Evolutionary conservation across 1,140 invertebrate species (phyloP).

Genomic region (Meloidogyne floridensis): DNA sequence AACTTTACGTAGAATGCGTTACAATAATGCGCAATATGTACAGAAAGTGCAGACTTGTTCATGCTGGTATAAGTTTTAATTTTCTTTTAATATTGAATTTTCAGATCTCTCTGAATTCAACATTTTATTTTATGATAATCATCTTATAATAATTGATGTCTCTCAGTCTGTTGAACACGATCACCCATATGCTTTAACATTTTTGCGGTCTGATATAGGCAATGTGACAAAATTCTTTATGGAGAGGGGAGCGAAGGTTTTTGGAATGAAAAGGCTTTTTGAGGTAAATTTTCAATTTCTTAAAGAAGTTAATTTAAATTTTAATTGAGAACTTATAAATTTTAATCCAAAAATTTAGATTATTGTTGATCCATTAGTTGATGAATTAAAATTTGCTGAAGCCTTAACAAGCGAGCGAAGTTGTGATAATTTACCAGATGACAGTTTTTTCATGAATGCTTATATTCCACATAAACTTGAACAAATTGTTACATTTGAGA

Average conservation of each 20-base stretch:
- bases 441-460: constrained; percentile 87
- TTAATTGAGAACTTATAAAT: neutral
- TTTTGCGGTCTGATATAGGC: constrained; percentile 88
- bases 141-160: constrained; percentile 90
- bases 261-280: constrained; percentile 88
- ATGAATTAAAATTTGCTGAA: constrained; percentile 74
- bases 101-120: constrained; percentile 89
- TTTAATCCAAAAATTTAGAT: constrained; percentile 50
- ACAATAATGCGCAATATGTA: constrained; percentile 88
- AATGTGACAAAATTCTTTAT: constrained; percentile 91
- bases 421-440: constrained; percentile 73
- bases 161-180: constrained; percentile 97
- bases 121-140: constrained; percentile 79
- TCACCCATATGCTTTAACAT: constrained; percentile 90
- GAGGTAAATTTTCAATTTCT: constrained; percentile 85
- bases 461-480: constrained; percentile 92
- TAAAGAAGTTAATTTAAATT: constrained; percentile 68
- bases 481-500: constrained; percentile 85
- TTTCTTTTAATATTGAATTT: neutral
- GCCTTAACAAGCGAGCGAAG: constrained; percentile 70
- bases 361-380: constrained; percentile 77
- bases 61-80: constrained; percentile 77
- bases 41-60: constrained; percentile 87
- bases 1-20: constrained; percentile 85
- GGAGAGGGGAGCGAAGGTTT: constrained; percentile 82